Base-by-base conservation (phyloP, 2,888 invertebrate genomes). In the Lapara coniferarum region DNA sequence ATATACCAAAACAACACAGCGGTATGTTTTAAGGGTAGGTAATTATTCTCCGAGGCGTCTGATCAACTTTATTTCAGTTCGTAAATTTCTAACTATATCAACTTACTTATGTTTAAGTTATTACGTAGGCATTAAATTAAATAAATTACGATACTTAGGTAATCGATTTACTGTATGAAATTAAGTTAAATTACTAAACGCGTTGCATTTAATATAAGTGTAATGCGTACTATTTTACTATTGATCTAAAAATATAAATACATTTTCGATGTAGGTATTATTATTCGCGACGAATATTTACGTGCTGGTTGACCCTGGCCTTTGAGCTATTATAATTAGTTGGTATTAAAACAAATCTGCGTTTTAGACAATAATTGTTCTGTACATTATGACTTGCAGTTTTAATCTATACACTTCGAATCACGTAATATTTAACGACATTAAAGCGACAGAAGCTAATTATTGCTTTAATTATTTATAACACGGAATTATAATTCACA, bases 211-310 rank as follows among this genome's bases (percentile, higher is more conserved):
- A 49, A 63, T 13, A 1, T 19, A 16, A 13, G 10, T 19, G 55
- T 16, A 49, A 49, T 63, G 19, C 63, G 2, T 19, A 46, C 13
- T 13, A 49, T 16, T 59, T 13, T 7, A 19, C 19, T 19, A 19
- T 46, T 63, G 7, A 13, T 19, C 13, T 13, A 63, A 49, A 44
- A 1, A 6, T 46, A 4, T n/a, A 16, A 10, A 16, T 37, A 37
- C 25, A 37, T 46, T 10, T 63, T 19, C 63, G 13, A 19, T 46
- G 46, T n/a, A n/a, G n/a, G n/a, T 19, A 16, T 14, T 59, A 46
- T 46, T 49, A 63, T 59, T 49, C 63, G 19, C 55, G 16, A 16
- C 49, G 13, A 19, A 63, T 19, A 25, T 63, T 49, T 46, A 59
- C 46, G 16, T 16, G n/a, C 10, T 12, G 19, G 19, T 3, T 19